Evolutionary conservation across 2,113 vertebrate species (phyloP), one percentile per base, ranked within the genome.

Genomic region (Bungarus multicinctus): DNA sequence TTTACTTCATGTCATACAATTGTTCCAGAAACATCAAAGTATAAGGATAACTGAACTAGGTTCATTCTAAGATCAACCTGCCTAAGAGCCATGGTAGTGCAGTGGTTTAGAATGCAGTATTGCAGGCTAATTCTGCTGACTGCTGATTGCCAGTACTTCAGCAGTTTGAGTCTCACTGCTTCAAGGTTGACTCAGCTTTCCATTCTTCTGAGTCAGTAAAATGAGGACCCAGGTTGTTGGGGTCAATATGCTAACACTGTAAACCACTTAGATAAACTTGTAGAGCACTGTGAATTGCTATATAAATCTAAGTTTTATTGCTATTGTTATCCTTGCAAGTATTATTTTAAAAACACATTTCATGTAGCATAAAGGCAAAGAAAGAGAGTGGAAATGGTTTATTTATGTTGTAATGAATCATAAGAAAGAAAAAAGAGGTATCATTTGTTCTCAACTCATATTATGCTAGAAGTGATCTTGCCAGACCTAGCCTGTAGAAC

Each of bases 261-360:
- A 64, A 12, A 64, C 60, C 10, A 30, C 27, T 30, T 64, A 69
- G 27, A 69, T 1, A 69, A 27, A 27, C 3, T 4, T n/a, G 30
- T n/a, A 64, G 30, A 64, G 64, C 30, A 16, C 12, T 16, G 30
- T 69, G 30, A 69, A 69, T 12, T 30, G 2, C 30, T 69, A n/a
- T n/a, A 69, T n/a, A n/a, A 69, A n/a, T 16, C 64, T 16, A 69
- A n/a, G 30, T n/a, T n/a, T 54, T n/a, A 0, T 92, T 55, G 52
- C 16, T 12, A 69, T 92, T 43, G 85, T 69, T 87, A 54, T 39
- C 9, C n/a, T 88, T n/a, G 39, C 8, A 85, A 90, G 16, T 3
- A 52, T 90, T 5, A 91, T 92, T 91, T 85, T 74, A 39, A 87
- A 92, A 93, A 43, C 5, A 86, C 89, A 39, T 6, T 74, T 55